Evolutionary conservation across 2,888 invertebrate genomes (phyloP).

Genomic region (Crossocerus cetratus): DNA sequence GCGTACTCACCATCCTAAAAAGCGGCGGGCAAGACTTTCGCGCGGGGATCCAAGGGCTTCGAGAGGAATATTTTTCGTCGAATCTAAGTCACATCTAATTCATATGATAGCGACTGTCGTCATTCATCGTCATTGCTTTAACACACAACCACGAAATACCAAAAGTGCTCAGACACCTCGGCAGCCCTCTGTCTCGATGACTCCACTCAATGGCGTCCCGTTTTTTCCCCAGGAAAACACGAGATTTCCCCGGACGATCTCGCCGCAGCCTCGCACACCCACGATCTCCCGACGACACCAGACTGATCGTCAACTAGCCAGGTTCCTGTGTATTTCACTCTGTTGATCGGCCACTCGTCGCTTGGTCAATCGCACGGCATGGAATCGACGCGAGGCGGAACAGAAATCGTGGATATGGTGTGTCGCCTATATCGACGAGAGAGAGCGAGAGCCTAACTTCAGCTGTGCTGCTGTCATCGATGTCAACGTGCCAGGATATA

Average conservation of each 20-base stretch:
- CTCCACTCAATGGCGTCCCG: neutral
- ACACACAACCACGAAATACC: constrained; percentile 35
- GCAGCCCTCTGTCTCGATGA: neutral
- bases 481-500: too few relatives aligned
- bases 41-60: constrained; percentile 7
- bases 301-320: too few relatives aligned
- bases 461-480: too few relatives aligned
- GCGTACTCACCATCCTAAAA: constrained; percentile 44
- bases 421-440: too few relatives aligned
- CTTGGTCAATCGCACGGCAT: neutral
- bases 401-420: too few relatives aligned
- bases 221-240: too few relatives aligned
- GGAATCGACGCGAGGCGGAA: too few relatives aligned
- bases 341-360: too few relatives aligned
- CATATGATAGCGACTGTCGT: constrained; percentile 36
- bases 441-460: too few relatives aligned
- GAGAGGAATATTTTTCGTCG: constrained; percentile 13
- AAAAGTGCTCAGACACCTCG: constrained; percentile 31
- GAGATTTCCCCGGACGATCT: neutral
- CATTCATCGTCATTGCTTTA: constrained; percentile 42
- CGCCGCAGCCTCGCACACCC: too few relatives aligned
- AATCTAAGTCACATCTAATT: constrained; percentile 28
- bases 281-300: too few relatives aligned
- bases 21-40: constrained; percentile 5
- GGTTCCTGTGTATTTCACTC: too few relatives aligned